A percentile compares a stretch with the other conserved stretches of the same genome.
Conservation (phyloP, 2,113 vertebrate species). For the Orycteropus afer region DNA sequence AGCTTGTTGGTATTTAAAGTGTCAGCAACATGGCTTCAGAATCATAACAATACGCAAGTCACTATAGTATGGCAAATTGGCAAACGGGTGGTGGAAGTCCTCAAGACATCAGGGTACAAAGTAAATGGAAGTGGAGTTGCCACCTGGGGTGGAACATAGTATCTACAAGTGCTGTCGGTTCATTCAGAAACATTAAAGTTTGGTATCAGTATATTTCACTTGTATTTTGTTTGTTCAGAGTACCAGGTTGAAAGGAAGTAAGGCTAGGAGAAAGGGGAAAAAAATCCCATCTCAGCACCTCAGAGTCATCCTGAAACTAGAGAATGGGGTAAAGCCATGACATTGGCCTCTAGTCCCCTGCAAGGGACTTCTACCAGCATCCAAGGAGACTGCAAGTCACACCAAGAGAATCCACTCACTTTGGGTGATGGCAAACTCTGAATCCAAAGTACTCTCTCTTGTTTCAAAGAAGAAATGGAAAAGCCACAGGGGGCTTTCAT, state of each 20-base stretch:
- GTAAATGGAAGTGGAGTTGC: not conserved
- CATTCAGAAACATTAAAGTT: not conserved
- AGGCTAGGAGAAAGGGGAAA: not conserved
- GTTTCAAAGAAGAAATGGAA: not conserved
- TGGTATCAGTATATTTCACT: not conserved
- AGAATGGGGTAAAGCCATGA: not conserved
- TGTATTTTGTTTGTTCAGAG: not conserved
- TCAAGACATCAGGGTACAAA: not conserved
- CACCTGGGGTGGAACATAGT: accelerated
- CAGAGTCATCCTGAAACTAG: not conserved
- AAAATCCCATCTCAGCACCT: not conserved
- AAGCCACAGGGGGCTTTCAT: not conserved
- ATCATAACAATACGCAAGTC: no score
- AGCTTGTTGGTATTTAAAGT: no score
- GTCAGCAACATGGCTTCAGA: no score
- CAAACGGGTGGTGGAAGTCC: no score
- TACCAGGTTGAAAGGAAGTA: not conserved
- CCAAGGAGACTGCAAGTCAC: not conserved
- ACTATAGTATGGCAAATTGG: no score
- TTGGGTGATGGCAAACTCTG: not conserved
- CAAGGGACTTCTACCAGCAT: not conserved
- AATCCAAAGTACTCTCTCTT: not conserved
- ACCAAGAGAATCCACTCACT: not conserved
- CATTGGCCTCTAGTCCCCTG: not conserved
- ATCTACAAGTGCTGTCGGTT: not conserved